These are phyloP conservation scores for Abrostola triplasia DNA, from an alignment of 2,888 invertebrate species.

Conservation along the genomic window DNA sequence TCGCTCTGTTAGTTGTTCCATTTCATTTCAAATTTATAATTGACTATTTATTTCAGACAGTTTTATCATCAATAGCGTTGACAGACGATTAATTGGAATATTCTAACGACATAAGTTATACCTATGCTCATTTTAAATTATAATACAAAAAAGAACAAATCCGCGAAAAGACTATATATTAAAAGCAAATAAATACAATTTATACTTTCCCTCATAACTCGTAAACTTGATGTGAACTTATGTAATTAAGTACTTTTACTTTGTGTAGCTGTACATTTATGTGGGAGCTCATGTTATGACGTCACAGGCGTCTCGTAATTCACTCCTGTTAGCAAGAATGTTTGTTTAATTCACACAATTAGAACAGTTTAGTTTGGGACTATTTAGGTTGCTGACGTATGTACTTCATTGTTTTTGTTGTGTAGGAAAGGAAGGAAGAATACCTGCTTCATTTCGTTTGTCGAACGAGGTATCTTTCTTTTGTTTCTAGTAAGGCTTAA, in stretches of 20 bases:
- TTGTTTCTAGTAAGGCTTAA: not conserved
- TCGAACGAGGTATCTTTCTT: not conserved
- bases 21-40: too few species aligned
- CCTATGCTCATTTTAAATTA: not conserved
- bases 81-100: too few species aligned
- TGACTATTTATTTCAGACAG: too few species aligned
- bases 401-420: conserved; percentile 1
- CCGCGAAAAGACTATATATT: not conserved
- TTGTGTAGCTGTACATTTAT: not conserved
- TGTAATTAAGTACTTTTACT: conserved; percentile 5
- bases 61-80: too few species aligned
- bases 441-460: conserved; percentile 4
- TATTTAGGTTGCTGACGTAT: conserved; percentile 1
- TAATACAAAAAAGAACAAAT: not conserved
- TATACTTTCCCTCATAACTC: not conserved
- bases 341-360: conserved; percentile 52
- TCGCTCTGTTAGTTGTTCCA: too few species aligned
- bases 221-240: not conserved
- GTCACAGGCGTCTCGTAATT: conserved; percentile 22
- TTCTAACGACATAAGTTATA: too few species aligned
- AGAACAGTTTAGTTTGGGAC: conserved; percentile 24
- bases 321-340: conserved; percentile 40
- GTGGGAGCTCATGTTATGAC: not conserved
- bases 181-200: not conserved
- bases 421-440: not conserved